Evolutionary conservation across 2,888 invertebrate species (phyloP).

Genomic region (Tupiocoris notatus): DNA sequence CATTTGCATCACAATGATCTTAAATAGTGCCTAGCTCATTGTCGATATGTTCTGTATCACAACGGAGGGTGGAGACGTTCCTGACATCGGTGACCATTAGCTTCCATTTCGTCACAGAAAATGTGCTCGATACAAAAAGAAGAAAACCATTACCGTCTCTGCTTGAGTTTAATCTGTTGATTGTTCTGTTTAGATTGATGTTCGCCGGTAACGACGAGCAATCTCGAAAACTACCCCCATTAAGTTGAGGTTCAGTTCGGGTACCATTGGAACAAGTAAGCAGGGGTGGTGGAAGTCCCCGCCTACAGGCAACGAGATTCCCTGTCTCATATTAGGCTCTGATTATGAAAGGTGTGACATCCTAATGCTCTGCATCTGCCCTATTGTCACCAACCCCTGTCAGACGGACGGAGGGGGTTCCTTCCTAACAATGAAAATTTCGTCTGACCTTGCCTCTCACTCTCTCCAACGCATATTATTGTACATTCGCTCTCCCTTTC

Average conservation of each 20-base stretch:
- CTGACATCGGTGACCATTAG: slow-evolving; percentile 12
- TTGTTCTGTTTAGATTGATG: slow-evolving; percentile 34
- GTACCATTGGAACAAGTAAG: too few species aligned
- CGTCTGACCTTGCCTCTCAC: not conserved
- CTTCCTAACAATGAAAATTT: not conserved
- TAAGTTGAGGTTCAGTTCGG: not conserved
- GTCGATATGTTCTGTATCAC: not conserved
- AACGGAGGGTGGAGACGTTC: too few species aligned
- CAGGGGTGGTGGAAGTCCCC: too few species aligned
- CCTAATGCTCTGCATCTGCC: slow-evolving; percentile 36
- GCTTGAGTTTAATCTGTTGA: slow-evolving; percentile 36
- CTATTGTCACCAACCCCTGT: slow-evolving; percentile 18
- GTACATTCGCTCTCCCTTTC: not conserved
- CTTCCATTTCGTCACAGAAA: not conserved
- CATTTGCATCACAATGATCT: not conserved
- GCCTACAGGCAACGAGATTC: not conserved
- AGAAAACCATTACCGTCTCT: slow-evolving; percentile 24
- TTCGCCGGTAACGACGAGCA: slow-evolving; percentile 18
- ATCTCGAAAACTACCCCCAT: slow-evolving; percentile 26
- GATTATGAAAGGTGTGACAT: slow-evolving; percentile 39
- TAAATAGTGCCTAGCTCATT: not conserved
- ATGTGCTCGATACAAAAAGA: slow-evolving; percentile 19
- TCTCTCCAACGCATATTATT: not conserved
- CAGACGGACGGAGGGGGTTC: not conserved
- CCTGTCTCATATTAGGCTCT: slow-evolving; percentile 27